Conservation (phyloP, 2,888 invertebrate genomes). For the Agrotis ipsilon region DNA sequence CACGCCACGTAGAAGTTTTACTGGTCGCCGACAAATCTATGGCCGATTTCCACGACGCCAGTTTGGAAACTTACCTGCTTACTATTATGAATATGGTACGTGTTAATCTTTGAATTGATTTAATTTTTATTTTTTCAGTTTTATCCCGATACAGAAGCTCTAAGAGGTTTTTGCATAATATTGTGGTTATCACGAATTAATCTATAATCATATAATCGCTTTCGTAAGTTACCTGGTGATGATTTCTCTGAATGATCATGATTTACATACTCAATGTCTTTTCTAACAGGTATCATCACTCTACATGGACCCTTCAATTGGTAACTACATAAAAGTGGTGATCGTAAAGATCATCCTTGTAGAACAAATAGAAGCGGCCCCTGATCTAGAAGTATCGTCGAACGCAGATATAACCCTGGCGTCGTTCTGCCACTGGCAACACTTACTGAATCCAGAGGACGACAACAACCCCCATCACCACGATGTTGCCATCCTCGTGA, state of each 20-base stretch:
- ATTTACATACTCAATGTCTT: neutral
- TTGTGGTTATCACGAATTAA: neutral
- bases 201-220: neutral
- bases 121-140: no score
- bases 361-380: constrained; percentile 92
- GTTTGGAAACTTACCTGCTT: constrained; percentile 96
- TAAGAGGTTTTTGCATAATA: constrained; percentile 1
- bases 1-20: constrained; percentile 96
- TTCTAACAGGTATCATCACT: constrained; percentile 92
- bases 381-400: constrained; percentile 93
- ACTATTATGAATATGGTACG: constrained; percentile 98
- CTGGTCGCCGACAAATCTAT: constrained; percentile 97
- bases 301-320: constrained; percentile 97
- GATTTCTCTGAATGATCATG: neutral
- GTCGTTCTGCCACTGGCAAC: constrained; percentile 97
- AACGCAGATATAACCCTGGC: constrained; percentile 96
- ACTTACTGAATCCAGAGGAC: constrained; percentile 93
- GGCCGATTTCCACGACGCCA: constrained; percentile 96
- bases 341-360: constrained; percentile 96
- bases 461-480: constrained; percentile 97
- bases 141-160: neutral
- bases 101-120: constrained; percentile 20
- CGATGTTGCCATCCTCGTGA: constrained; percentile 97
- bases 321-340: constrained; percentile 97
- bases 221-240: neutral